These are phyloP conservation scores for Cylas formicarius DNA, from an alignment of 1,140 invertebrate species.

Conservation along the genomic window DNA sequence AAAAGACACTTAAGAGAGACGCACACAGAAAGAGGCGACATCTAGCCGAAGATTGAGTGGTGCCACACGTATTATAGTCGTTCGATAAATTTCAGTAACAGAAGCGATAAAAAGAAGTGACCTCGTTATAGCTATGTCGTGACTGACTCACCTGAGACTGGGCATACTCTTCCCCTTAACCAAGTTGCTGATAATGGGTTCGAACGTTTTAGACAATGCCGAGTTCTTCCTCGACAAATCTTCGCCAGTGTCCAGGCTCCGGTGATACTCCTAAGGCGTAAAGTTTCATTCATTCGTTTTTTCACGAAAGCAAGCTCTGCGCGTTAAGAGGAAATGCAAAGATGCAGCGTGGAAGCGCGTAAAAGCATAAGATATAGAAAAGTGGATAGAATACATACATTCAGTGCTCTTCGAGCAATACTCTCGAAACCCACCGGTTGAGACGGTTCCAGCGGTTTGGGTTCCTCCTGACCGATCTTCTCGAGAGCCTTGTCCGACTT, in stretches of 20 bases:
- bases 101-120: no score
- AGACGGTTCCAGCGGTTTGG: slow-evolving; percentile 51
- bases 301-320: slow-evolving; percentile 3
- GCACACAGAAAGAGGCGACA: slow-evolving; percentile 11
- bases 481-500: slow-evolving; percentile 86
- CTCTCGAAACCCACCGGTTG: slow-evolving; percentile 41
- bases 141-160: slow-evolving; percentile 72
- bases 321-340: not conserved
- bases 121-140: no score
- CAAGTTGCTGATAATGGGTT: slow-evolving; percentile 58
- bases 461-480: slow-evolving; percentile 74
- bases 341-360: no score
- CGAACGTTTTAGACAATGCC: slow-evolving; percentile 53
- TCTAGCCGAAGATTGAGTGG: slow-evolving; percentile 9
- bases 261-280: slow-evolving; percentile 61
- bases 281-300: slow-evolving; percentile 5
- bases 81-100: slow-evolving; percentile 11
- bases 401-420: slow-evolving; percentile 31
- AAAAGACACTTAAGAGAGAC: slow-evolving; percentile 42
- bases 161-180: slow-evolving; percentile 94
- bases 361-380: slow-evolving; percentile 25
- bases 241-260: slow-evolving; percentile 71
- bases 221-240: slow-evolving; percentile 60
- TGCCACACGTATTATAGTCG: not conserved
- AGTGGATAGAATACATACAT: slow-evolving; percentile 37